These are phyloP conservation scores for Palythoa grandiflora DNA, from an alignment of 92 coral and sea anemone species.

Conservation along the genomic window DNA sequence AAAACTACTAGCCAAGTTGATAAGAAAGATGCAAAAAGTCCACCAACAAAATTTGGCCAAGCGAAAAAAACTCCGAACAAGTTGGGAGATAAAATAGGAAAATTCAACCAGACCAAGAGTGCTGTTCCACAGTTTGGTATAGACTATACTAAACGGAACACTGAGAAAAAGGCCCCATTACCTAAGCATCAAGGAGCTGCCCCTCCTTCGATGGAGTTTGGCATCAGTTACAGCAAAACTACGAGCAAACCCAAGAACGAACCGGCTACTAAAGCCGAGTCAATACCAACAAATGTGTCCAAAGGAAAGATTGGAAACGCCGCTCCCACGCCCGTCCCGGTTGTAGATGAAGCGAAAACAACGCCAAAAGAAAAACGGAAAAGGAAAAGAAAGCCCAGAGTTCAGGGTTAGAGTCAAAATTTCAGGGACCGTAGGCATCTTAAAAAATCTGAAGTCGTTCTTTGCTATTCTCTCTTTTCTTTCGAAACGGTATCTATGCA, in stretches of 20 bases:
- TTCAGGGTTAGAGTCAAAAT: constrained; percentile 36
- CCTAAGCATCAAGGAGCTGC: constrained; percentile 20
- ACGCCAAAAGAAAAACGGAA: constrained; percentile 6
- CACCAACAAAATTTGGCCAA: constrained; percentile 22
- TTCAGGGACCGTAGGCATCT: background rate
- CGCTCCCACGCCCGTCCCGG: background rate
- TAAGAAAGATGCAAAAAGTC: background rate
- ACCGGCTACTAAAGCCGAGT: constrained; percentile 8
- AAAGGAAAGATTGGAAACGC: constrained; percentile 6
- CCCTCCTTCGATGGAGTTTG: constrained; percentile 37
- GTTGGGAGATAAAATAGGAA: constrained; percentile 36
- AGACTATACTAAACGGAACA: constrained; percentile 22
- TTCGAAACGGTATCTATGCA: background rate
- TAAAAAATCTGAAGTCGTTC: background rate
- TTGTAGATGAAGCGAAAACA: constrained; percentile 18
- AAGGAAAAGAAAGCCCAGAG: constrained; percentile 5
- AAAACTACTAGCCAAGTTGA: constrained; percentile 2
- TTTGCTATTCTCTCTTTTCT: background rate
- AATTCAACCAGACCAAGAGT: constrained; percentile 16
- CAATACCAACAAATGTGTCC: background rate
- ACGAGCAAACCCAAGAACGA: background rate
- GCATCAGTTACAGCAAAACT: constrained; percentile 30
- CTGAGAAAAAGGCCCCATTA: constrained; percentile 27
- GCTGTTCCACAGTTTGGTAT: constrained; percentile 27
- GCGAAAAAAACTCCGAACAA: constrained; percentile 38